A percentile compares a stretch with the other conserved stretches of the same genome.
phyloP scores from a whole-genome alignment of 2,797 vertebrate genomes.

The Gallinago stenura region DNA sequence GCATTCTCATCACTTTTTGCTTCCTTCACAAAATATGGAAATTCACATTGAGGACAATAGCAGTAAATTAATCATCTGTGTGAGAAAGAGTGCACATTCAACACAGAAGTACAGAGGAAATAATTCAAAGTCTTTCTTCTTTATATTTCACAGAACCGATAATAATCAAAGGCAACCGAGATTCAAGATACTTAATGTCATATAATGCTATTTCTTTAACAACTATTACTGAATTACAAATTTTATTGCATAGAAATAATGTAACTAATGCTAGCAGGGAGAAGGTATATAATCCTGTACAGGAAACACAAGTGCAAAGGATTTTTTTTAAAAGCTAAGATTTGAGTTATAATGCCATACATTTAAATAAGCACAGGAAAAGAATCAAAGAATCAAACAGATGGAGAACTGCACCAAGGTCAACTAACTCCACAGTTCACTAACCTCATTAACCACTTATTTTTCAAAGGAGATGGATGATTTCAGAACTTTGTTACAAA shows the following conservation, averaged over 20 bases:
- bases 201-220: neutral
- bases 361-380: neutral
- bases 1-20: neutral
- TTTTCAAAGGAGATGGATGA: constrained; percentile 2
- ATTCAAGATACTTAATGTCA: neutral
- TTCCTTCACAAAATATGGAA: neutral
- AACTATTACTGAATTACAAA: neutral
- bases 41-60: neutral
- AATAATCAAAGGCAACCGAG: neutral
- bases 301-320: neutral
- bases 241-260: neutral
- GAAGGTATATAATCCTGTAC: neutral
- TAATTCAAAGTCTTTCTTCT: neutral
- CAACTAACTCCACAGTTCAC: neutral
- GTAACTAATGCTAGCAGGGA: neutral
- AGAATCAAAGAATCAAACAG: neutral
- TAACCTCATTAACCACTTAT: neutral
- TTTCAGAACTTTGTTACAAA: neutral
- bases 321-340: neutral
- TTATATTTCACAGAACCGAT: neutral
- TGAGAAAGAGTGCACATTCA: neutral
- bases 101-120: neutral
- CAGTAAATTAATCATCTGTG: neutral
- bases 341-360: neutral
- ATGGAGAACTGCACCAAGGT: neutral